A percentile compares a stretch with the other conserved stretches of the same genome.
These are phyloP conservation scores for Bucorvus abyssinicus DNA, from an alignment of 2,797 vertebrate genomes.

Conservation along the genomic window DNA sequence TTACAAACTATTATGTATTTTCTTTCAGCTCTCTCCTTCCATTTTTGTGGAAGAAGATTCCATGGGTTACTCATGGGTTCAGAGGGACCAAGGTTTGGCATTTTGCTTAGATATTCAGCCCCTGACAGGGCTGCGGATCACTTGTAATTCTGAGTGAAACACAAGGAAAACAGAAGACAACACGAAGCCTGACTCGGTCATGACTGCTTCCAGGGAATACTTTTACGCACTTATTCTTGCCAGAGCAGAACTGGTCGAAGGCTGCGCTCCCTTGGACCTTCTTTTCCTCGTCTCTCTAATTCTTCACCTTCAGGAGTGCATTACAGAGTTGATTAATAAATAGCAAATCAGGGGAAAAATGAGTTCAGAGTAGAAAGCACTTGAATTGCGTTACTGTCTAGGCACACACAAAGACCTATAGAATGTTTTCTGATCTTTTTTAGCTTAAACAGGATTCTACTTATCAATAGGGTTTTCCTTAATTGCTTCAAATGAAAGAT, in stretches of 20 bases:
- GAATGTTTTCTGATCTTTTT: not conserved
- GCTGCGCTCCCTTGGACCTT: not conserved
- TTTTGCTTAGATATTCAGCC: not conserved
- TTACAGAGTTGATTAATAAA: not conserved
- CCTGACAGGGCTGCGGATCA: not conserved
- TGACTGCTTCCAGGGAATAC: not conserved
- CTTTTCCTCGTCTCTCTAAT: not conserved
- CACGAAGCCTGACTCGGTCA: not conserved
- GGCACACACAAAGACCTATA: not conserved
- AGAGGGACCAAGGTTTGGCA: not conserved
- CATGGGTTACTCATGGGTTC: not conserved
- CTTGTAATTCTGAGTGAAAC: not conserved
- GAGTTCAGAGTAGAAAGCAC: not conserved
- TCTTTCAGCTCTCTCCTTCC: not conserved
- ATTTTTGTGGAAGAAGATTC: not conserved
- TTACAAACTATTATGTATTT: not conserved
- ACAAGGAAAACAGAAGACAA: not conserved
- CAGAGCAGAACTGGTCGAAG: not conserved
- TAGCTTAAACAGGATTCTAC: not conserved
- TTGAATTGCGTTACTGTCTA: not conserved
- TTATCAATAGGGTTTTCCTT: not conserved
- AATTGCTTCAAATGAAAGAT: constrained; percentile 8
- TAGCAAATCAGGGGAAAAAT: not conserved
- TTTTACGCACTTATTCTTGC: not conserved
- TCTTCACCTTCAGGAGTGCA: not conserved